These are phyloP conservation scores for Leucopsar rothschildi DNA, from an alignment of 2,113 vertebrate species.

Conservation along the genomic window DNA sequence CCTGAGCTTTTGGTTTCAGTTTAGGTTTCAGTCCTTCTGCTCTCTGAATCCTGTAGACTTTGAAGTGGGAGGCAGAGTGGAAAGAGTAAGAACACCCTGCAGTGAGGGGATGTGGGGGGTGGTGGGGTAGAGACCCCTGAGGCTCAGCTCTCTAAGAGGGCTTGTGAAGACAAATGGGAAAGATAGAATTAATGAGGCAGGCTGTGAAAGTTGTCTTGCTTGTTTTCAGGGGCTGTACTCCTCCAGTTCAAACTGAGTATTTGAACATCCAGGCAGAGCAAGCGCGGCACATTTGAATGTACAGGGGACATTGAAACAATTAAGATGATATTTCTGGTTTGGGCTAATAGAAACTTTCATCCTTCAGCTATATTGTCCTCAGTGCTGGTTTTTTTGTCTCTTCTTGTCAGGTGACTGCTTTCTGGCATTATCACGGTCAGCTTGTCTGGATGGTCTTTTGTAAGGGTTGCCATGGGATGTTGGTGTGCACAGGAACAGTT, in stretches of 20 bases:
- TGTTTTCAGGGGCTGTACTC: background rate
- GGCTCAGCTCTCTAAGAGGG: background rate
- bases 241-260: background rate
- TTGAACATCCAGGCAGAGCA: background rate
- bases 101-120: background rate
- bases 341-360: background rate
- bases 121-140: background rate
- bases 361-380: background rate
- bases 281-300: background rate
- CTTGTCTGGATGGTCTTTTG: background rate
- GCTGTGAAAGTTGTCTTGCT: background rate
- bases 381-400: background rate
- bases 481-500: background rate
- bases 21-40: background rate
- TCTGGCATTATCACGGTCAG: background rate
- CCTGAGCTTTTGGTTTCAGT: background rate
- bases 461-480: background rate
- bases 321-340: background rate
- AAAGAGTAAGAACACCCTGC: accelerated
- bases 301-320: background rate
- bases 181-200: background rate
- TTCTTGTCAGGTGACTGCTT: background rate
- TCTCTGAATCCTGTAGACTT: background rate
- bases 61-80: background rate
- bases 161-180: background rate